Conservation (phyloP, 2,113 vertebrate species). For the Tetrax tetrax region DNA sequence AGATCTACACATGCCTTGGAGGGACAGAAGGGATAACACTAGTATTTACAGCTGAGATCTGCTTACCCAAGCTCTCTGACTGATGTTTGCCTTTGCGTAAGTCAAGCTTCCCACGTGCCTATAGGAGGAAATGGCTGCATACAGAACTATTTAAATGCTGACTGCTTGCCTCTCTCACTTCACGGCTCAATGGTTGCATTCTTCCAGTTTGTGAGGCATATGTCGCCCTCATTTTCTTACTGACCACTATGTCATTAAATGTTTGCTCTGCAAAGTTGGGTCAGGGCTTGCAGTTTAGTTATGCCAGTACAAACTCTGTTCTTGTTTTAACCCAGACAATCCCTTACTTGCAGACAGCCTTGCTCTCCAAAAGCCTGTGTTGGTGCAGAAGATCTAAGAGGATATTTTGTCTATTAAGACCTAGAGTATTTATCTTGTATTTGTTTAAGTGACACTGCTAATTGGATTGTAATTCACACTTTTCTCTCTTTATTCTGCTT, state of each 20-base stretch:
- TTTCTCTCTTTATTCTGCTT: slow-evolving; percentile 78
- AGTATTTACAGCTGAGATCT: background rate
- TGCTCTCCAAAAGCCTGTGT: background rate
- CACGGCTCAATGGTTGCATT: background rate
- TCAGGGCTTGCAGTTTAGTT: background rate
- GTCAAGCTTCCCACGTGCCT: background rate
- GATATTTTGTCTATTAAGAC: background rate
- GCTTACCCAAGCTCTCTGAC: background rate
- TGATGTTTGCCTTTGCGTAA: background rate
- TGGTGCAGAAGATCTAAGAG: background rate
- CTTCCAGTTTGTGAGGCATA: background rate
- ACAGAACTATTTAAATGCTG: background rate
- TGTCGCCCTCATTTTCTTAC: background rate
- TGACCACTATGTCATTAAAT: background rate
- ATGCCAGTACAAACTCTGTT: background rate
- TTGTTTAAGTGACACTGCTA: background rate
- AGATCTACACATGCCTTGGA: background rate
- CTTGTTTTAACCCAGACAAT: background rate
- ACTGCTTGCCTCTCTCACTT: background rate
- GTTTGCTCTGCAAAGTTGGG: background rate
- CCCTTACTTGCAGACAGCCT: background rate
- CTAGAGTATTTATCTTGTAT: background rate
- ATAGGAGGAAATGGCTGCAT: background rate
- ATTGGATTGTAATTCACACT: slow-evolving; percentile 56
- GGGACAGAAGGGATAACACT: background rate